phyloP scores from a whole-genome alignment of 2,797 vertebrate genomes.

The Rhinatrema bivittatum region DNA sequence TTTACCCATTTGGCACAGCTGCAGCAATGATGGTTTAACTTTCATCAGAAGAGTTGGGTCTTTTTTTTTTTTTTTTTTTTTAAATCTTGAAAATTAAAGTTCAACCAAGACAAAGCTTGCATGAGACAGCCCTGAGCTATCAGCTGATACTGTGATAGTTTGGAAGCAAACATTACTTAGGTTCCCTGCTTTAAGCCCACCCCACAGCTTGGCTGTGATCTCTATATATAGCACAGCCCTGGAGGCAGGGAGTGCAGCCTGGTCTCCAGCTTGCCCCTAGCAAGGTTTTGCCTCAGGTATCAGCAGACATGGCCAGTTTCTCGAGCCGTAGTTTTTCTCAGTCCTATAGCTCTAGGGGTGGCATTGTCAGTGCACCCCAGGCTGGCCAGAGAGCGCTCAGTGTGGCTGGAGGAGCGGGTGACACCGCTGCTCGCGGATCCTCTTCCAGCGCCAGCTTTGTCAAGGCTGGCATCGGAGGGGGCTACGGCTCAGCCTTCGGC shows the following conservation, averaged over 20 bases:
- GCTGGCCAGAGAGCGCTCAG: not conserved
- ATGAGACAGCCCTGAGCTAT: too few species aligned
- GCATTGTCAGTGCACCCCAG: not conserved
- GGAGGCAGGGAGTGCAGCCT: not conserved
- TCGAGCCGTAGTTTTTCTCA: not conserved
- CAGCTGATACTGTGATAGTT: too few species aligned
- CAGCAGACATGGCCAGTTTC: not conserved
- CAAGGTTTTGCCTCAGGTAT: too few species aligned
- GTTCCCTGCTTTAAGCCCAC: not conserved
- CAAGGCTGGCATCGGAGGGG: not conserved
- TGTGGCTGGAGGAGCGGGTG: not conserved
- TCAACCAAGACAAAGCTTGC: too few species aligned
- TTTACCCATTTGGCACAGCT: too few species aligned
- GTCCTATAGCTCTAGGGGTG: not conserved
- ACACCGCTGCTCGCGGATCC: not conserved
- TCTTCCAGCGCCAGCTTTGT: not conserved
- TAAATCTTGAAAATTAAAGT: too few species aligned
- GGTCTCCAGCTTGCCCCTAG: not conserved
- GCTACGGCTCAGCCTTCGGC: not conserved
- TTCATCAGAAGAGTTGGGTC: too few species aligned
- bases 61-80: too few species aligned
- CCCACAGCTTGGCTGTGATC: not conserved
- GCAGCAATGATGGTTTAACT: too few species aligned
- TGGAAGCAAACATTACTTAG: not conserved
- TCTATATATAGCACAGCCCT: not conserved